Evolutionary conservation across 2,888 invertebrate genomes (phyloP), one percentile per base, ranked within the genome.

Genomic region (Hipparchia semele): DNA sequence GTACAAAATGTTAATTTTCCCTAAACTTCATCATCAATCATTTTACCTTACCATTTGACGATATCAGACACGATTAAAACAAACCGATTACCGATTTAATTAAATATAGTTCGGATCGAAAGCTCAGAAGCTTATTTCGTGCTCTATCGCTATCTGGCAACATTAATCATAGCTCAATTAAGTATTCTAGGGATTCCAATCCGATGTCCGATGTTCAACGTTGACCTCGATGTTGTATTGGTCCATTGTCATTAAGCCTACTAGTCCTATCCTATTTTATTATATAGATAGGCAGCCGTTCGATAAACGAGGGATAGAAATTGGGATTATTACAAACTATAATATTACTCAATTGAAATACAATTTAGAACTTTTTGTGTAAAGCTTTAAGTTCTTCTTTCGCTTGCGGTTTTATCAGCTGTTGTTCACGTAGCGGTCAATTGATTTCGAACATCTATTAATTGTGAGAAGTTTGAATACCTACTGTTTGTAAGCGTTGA

Each of bases 151-250:
- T 71, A 71, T 68, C 75, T 71, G 73, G 71, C 9, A 33, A 13
- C 62, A 68, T 70, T 71, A 73, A 73, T 87, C 86, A 87, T 84
- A 80, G 86, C 83, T 89, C 89, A 89, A 90, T 90, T 90, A 88
- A 86, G 83, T 79, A 81, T 80, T 84, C 82, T 86, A 88, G 86
- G 89, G 89, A 90, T 86, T 89, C 86, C 89, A 87, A 85, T 86
- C 83, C 83, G 87, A 88, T 87, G 90, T 86, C 83, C 83, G 87
- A 88, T 87, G 90, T 86, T 90, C 87, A 86, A 84, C 81, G 89
- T 79, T 87, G 91, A 90, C 91, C 91, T 87, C 90, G 86, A 88
- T 90, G 87, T 87, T 86, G 87, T 85, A 88, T 89, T 87, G 87
- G 89, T 84, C 85, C 84, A 84, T 87, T 87, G 89, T 90, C 90